Evolutionary conservation across 2,888 invertebrate species (phyloP).

Genomic region (Caenorhabditis angaria): DNA sequence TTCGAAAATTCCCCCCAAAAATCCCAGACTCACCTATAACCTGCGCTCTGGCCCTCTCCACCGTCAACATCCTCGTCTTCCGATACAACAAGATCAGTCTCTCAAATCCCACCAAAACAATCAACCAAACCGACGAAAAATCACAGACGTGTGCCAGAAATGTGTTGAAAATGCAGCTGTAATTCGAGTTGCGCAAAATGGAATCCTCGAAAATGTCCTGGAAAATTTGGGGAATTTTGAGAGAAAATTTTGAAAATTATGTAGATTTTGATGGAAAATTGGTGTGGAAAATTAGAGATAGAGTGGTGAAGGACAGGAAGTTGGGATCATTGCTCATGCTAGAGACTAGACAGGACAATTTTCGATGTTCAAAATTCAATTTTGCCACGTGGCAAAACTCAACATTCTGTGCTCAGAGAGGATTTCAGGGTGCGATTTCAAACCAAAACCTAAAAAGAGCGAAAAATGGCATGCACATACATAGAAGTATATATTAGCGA

Average conservation of each 20-base stretch:
- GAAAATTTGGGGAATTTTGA: constrained; percentile 1
- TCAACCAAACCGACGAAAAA: constrained; percentile 67
- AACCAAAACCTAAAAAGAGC: too few relatives aligned
- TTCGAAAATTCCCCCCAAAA: not conserved
- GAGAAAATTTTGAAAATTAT: constrained; percentile 2
- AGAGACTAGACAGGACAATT: too few relatives aligned
- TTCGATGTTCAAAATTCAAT: not conserved
- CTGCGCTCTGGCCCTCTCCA: too few relatives aligned
- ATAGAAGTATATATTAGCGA: constrained; percentile 51
- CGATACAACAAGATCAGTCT: constrained; percentile 60
- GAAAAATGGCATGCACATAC: constrained; percentile 52
- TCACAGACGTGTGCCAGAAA: constrained; percentile 68
- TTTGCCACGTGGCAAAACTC: too few relatives aligned
- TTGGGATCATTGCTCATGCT: too few relatives aligned
- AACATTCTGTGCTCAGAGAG: too few relatives aligned
- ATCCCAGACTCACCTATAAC: too few relatives aligned
- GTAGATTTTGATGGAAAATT: not conserved
- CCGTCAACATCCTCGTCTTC: constrained; percentile 48
- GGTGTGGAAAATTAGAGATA: not conserved
- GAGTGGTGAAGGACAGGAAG: not conserved
- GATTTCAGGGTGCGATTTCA: too few relatives aligned
- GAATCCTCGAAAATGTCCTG: constrained; percentile 47
- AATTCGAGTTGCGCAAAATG: constrained; percentile 40
- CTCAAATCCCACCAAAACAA: constrained; percentile 66
- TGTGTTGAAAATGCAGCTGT: constrained; percentile 52